Base-by-base conservation (phyloP, 1,140 invertebrate species). In the Drosophila insularis region DNA sequence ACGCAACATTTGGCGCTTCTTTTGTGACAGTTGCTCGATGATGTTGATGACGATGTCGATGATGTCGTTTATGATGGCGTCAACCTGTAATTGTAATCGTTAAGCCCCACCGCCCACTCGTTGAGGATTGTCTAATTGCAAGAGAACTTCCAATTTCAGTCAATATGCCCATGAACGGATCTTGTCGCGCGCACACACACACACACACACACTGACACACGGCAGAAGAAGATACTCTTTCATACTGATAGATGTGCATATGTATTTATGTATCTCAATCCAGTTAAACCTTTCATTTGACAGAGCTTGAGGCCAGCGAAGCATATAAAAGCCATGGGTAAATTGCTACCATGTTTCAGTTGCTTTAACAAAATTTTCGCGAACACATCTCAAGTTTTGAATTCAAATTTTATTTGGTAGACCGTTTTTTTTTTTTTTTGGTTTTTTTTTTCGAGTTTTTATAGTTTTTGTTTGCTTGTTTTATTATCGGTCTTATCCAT, bases 101-200 rank as follows among this genome's bases (percentile, higher is more conserved):
- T 58, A 43, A 19, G 55, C 43, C 70, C 54, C 35, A 13, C 46
- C 32, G 61, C 27, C 63, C 74, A 74, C 77, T 55, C 46, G 60
- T 63, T 63, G 80, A 82, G 80, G 80, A 82, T 82, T 80, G 61
- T 70, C 68, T 77, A 81, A 86, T 86, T 86, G 82, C 69, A 77
- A 89, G 82, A 74, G 73, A 87, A 89, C 82, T 89, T 89, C 82
- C 82, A 82, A 87, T 79, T 87, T 89, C 39, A 80, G 80, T 78
- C 50, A 80, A 69, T 84, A 75, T 50, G 43, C 43, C 87, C 76
- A 82, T 89, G 67, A 77, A 61, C 56, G 67, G 74, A 77, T 46
- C 46, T 56, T 61, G 71, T 77, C 71, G 8, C 8, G 13, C 31
- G 37, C 14, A 70, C 67, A 67, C 73, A 23, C 31, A 56, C 21